Conservation (phyloP, 2,113 vertebrate genomes). For the Pomatostomus ruficeps region DNA sequence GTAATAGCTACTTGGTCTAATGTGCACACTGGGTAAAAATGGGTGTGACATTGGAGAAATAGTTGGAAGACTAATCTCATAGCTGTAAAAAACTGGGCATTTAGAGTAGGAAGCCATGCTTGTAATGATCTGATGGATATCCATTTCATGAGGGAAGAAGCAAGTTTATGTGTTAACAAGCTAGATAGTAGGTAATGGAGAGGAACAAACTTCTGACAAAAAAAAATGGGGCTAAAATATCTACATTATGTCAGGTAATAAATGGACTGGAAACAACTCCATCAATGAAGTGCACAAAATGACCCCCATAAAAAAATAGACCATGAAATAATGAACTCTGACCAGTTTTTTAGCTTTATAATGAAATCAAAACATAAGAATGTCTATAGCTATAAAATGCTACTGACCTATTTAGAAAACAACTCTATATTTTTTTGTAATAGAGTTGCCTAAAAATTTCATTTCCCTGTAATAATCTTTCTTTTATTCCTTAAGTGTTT, state of each 20-base stretch:
- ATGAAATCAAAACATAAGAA: background rate
- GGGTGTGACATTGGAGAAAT: background rate
- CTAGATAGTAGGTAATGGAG: background rate
- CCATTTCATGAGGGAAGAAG: background rate
- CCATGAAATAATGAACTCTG: background rate
- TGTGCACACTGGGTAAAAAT: background rate
- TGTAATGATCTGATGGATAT: background rate
- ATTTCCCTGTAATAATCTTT: background rate
- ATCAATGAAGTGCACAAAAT: background rate
- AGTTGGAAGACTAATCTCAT: background rate
- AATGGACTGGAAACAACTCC: background rate
- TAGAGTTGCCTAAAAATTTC: background rate
- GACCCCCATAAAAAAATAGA: background rate
- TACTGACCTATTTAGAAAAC: background rate
- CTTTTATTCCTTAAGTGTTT: background rate
- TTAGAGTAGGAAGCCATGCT: background rate
- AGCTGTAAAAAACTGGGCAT: background rate
- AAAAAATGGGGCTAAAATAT: background rate
- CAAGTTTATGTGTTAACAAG: background rate
- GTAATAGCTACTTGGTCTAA: background rate
- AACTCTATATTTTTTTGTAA: background rate
- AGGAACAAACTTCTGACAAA: background rate
- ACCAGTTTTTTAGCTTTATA: background rate
- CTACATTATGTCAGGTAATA: background rate
- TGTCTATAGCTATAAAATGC: background rate